These are phyloP conservation scores for Pyrrhosoma nymphula DNA, from an alignment of 2,888 invertebrate genomes.

Conservation along the genomic window DNA sequence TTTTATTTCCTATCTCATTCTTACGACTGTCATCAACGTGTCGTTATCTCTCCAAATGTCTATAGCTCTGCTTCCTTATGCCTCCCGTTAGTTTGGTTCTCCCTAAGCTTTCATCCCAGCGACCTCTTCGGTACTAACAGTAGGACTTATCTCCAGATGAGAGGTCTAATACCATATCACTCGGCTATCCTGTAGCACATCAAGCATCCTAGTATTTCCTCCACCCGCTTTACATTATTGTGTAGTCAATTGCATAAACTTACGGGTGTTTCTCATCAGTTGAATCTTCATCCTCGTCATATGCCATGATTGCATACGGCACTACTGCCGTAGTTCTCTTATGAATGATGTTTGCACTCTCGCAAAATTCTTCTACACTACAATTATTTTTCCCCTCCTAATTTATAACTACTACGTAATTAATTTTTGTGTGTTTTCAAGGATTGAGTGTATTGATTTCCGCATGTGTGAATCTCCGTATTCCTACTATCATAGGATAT, in stretches of 20 bases:
- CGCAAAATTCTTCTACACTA: no score
- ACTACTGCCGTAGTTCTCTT: no score
- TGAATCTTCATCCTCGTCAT: no score
- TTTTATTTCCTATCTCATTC: background rate
- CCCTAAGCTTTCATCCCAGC: background rate
- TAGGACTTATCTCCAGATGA: background rate
- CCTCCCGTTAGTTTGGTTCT: background rate
- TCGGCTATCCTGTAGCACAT: background rate
- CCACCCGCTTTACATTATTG: background rate
- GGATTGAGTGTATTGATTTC: no score
- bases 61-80: background rate
- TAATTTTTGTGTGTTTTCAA: no score
- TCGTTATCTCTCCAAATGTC: background rate
- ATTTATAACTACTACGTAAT: no score
- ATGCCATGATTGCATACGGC: no score
- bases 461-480: no score
- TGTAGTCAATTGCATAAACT: background rate
- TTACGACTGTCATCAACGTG: background rate
- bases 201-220: background rate
- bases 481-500: no score
- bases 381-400: no score
- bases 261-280: background rate
- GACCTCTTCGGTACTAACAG: background rate
- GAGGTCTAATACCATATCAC: background rate
- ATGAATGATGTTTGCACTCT: no score